A percentile compares a stretch with the other conserved stretches of the same genome.
These are phyloP conservation scores for Cerastoderma edule DNA, from an alignment of 2,888 invertebrate species.

Conservation along the genomic window DNA sequence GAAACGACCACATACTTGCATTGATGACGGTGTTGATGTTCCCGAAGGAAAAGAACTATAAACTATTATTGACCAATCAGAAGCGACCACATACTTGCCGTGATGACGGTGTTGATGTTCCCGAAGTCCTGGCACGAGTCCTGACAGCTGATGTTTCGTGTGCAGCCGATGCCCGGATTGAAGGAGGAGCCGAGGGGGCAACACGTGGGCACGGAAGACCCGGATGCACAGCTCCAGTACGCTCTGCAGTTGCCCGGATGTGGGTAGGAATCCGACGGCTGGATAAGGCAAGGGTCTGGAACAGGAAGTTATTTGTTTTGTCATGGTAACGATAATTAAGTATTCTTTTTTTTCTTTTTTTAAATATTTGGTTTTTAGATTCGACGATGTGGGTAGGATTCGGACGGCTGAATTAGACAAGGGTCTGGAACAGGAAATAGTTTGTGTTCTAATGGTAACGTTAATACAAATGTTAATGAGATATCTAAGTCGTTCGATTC, in stretches of 20 bases:
- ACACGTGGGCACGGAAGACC: constrained; percentile 60
- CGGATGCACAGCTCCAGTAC: constrained; percentile 63
- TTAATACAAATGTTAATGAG: too few relatives aligned
- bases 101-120: constrained; percentile 36
- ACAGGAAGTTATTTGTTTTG: neutral
- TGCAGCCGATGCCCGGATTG: constrained; percentile 46
- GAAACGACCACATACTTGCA: too few relatives aligned
- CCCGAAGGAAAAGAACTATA: neutral
- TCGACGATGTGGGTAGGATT: too few relatives aligned
- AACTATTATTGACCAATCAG: neutral
- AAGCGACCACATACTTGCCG: constrained; percentile 58
- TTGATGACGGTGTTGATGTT: too few relatives aligned
- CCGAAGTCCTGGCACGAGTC: constrained; percentile 63
- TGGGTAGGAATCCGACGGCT: constrained; percentile 45
- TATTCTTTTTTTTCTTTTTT: too few relatives aligned
- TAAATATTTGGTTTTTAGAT: too few relatives aligned
- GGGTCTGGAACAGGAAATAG: too few relatives aligned
- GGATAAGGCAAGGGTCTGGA: constrained; percentile 63
- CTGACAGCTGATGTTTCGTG: constrained; percentile 45
- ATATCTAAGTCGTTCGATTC: too few relatives aligned
- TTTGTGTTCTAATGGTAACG: too few relatives aligned
- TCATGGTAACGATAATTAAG: too few relatives aligned
- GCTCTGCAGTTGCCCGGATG: constrained; percentile 62
- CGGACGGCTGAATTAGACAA: too few relatives aligned
- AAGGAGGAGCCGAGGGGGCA: constrained; percentile 63